These are phyloP conservation scores for Aricia agestis DNA, from an alignment of 1,140 invertebrate species.

Conservation along the genomic window DNA sequence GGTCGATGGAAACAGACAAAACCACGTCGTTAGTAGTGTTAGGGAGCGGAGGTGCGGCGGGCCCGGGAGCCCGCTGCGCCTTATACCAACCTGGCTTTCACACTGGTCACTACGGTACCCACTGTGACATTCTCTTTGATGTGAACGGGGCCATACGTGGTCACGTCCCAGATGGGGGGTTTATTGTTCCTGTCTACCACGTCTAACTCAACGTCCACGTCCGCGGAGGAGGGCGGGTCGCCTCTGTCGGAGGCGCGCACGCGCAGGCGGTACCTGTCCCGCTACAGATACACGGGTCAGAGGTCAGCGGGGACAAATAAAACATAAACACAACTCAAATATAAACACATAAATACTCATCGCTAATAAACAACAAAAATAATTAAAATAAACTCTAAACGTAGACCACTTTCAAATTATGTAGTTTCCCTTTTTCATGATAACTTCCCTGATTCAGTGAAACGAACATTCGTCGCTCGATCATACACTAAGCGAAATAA, in stretches of 20 bases:
- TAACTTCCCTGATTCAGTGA: conserved; percentile 25
- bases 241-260: conserved; percentile 95
- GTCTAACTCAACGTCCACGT: conserved; percentile 97
- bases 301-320: conserved; percentile 76
- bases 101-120: conserved; percentile 96
- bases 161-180: conserved; percentile 95
- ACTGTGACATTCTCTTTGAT: conserved; percentile 98
- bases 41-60: conserved; percentile 69
- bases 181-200: conserved; percentile 98
- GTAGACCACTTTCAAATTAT: conserved; percentile 49
- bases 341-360: conserved; percentile 72
- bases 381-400: conserved; percentile 54
- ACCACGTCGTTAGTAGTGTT: conserved; percentile 81
- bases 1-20: conserved; percentile 81
- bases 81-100: conserved; percentile 97
- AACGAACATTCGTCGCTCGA: conserved; percentile 52
- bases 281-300: conserved; percentile 84
- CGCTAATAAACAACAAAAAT: conserved; percentile 69
- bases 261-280: conserved; percentile 95
- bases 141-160: conserved; percentile 95
- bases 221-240: conserved; percentile 89
- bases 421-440: conserved; percentile 25
- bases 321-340: conserved; percentile 73
- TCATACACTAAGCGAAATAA: conserved; percentile 68
- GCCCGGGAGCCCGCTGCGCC: conserved; percentile 64